Conservation (phyloP, 1,140 invertebrate species). For the Orius insidiosus region DNA sequence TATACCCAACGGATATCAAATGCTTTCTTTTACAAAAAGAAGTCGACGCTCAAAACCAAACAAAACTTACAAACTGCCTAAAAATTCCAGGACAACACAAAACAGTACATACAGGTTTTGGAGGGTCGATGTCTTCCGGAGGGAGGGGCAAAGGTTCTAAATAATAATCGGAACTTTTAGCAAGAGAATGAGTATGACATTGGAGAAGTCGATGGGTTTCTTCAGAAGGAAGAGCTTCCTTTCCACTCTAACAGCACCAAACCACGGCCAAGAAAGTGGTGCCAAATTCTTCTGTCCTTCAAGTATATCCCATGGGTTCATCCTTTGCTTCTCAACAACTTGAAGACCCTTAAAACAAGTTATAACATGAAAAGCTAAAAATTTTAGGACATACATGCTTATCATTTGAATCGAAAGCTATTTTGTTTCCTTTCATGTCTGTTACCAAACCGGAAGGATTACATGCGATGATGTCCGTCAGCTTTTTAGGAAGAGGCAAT, state of each 20-base stretch:
- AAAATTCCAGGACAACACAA: neutral
- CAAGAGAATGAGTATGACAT: conserved; percentile 83
- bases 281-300: conserved; percentile 91
- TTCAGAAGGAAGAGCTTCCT: conserved; percentile 77
- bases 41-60: neutral
- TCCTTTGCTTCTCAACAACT: conserved; percentile 81
- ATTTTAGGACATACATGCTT: conserved; percentile 62
- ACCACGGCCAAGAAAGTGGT: conserved; percentile 90
- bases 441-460: conserved; percentile 78
- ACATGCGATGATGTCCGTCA: conserved; percentile 76
- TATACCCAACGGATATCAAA: conserved; percentile 2
- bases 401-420: conserved; percentile 81
- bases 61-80: neutral
- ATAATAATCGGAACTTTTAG: conserved; percentile 66
- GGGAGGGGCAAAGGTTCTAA: conserved; percentile 78
- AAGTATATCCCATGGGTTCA: conserved; percentile 90
- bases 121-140: conserved; percentile 80
- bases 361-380: neutral
- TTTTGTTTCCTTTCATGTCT: conserved; percentile 90
- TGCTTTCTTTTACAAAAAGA: neutral
- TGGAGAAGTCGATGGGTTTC: conserved; percentile 68
- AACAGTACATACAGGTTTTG: conserved; percentile 39
- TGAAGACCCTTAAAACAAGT: conserved; percentile 49
- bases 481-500: conserved; percentile 69
- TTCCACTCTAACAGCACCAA: conserved; percentile 84